phyloP scores from a whole-genome alignment of 2,797 vertebrate species.

The Propithecus perrieri region DNA sequence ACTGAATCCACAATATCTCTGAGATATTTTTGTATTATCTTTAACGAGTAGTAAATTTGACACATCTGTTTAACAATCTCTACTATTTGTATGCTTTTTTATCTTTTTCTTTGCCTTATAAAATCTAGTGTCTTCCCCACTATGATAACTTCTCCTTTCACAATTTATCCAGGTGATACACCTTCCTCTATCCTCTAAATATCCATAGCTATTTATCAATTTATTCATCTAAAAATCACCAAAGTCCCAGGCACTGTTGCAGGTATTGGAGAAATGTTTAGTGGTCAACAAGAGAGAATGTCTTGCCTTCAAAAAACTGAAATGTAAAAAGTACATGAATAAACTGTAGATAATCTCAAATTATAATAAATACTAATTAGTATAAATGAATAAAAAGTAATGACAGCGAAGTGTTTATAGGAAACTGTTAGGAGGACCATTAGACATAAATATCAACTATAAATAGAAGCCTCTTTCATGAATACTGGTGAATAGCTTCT shows the following conservation, averaged over 20 bases:
- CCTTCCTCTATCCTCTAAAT: background rate
- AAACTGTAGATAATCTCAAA: background rate
- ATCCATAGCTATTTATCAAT: background rate
- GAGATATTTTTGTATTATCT: background rate
- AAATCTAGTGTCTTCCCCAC: background rate
- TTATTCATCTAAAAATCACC: background rate
- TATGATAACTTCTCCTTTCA: background rate
- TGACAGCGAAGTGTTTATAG: background rate
- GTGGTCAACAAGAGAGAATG: background rate
- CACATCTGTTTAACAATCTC: background rate
- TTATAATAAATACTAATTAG: background rate
- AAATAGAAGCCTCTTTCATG: background rate
- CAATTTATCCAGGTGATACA: background rate
- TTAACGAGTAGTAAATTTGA: background rate
- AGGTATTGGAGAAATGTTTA: background rate
- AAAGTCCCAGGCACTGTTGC: background rate
- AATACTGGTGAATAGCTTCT: background rate
- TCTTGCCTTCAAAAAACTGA: background rate
- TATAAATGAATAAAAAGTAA: background rate
- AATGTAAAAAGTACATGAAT: background rate
- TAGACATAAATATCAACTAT: background rate
- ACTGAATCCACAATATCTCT: background rate
- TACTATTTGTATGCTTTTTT: background rate
- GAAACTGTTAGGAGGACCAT: background rate
- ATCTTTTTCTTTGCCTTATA: background rate